Percentiles rank a stretch among this genome's conserved stretches.
Evolutionary conservation across 2,797 vertebrate genomes (phyloP).

Genomic region (Notamacropus eugenii): DNA sequence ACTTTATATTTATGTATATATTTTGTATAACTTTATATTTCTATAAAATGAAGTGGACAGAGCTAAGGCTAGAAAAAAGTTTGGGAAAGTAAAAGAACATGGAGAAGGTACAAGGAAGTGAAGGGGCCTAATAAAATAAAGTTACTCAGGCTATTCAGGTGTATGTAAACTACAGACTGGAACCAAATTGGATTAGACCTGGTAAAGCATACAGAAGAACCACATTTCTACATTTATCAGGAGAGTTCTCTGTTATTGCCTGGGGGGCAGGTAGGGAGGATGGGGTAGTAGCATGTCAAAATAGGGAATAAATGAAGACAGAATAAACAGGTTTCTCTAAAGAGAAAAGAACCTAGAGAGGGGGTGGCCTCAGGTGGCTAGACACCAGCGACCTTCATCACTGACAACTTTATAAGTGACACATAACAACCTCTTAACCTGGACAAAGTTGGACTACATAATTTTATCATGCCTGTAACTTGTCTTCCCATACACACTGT

Average conservation of each 20-base stretch:
- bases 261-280: too few relatives aligned
- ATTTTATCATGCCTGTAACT: not conserved
- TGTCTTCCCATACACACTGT: not conserved
- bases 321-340: not conserved
- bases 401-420: not conserved
- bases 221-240: not conserved
- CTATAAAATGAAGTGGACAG: not conserved
- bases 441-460: not conserved
- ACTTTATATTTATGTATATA: not conserved
- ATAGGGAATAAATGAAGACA: not conserved
- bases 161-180: not conserved
- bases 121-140: not conserved
- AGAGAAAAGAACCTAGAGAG: not conserved
- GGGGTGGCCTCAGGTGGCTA: not conserved
- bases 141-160: not conserved
- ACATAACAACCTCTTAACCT: not conserved
- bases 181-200: not conserved
- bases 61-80: not conserved
- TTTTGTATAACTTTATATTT: not conserved
- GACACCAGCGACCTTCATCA: not conserved
- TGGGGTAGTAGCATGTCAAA: not conserved
- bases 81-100: not conserved
- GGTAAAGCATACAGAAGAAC: not conserved
- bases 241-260: not conserved
- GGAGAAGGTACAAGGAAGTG: not conserved